Percentiles rank a stretch among this genome's conserved stretches.
phyloP scores from a whole-genome alignment of 2,113 vertebrate genomes.

The Apteryx owenii region DNA sequence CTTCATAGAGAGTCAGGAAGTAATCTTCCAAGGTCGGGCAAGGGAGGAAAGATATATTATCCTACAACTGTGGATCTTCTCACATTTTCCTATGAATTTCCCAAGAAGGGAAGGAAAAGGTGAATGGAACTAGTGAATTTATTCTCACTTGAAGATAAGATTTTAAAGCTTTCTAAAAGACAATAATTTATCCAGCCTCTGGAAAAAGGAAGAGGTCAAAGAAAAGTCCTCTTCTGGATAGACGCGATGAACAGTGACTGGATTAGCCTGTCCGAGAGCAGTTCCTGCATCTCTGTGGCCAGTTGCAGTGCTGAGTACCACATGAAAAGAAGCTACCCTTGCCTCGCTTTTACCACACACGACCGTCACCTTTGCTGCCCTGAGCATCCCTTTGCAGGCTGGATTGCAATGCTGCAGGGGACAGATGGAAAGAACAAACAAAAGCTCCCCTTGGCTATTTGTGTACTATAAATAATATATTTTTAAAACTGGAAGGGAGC shows the following conservation, averaged over 20 bases:
- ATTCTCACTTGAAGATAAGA: neutral
- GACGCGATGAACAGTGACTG: neutral
- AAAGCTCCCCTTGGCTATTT: neutral
- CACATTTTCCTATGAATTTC: neutral
- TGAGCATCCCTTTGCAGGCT: neutral
- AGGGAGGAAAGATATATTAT: neutral
- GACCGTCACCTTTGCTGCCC: neutral
- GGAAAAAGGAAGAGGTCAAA: neutral
- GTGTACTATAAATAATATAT: constrained; percentile 9
- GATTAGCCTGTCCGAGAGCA: neutral
- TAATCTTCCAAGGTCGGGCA: neutral
- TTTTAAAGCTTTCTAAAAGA: neutral
- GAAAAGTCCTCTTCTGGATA: neutral
- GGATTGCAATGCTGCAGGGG: neutral
- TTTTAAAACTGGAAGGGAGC: constrained; percentile 28
- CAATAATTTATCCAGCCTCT: neutral
- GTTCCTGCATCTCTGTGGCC: rapidly evolving
- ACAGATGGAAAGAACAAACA: constrained; percentile 44
- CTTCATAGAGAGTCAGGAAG: neutral
- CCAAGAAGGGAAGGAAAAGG: rapidly evolving
- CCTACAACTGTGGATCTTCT: neutral
- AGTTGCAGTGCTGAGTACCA: rapidly evolving
- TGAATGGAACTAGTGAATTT: neutral
- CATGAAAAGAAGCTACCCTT: neutral
- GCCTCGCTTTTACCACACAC: neutral